phyloP scores from a whole-genome alignment of 2,888 invertebrate genomes.

The Nematopogon swammerdamellus region DNA sequence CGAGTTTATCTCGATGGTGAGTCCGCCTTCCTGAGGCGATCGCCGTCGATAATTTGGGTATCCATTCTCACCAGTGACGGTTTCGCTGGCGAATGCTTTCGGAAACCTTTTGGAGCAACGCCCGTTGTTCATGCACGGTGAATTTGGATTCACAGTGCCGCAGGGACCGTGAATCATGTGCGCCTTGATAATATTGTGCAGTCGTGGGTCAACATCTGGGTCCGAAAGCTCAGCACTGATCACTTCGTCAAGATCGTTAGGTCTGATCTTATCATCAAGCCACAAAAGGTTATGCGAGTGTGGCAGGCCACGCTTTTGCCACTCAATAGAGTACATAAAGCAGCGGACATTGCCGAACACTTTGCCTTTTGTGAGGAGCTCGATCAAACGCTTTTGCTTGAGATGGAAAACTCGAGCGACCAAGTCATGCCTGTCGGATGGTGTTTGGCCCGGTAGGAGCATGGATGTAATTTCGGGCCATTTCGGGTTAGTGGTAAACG shows the following conservation, averaged over 20 bases:
- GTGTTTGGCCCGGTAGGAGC: constrained; percentile 13
- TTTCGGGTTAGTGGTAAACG: neutral
- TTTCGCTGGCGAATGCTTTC: constrained; percentile 13
- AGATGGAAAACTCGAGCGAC: constrained; percentile 8
- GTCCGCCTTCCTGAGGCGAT: constrained; percentile 7
- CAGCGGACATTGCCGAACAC: constrained; percentile 11
- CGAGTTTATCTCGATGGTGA: constrained; percentile 2
- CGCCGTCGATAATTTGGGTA: constrained; percentile 13
- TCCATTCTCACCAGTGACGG: constrained; percentile 17
- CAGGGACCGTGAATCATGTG: neutral
- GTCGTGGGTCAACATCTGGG: constrained; percentile 9
- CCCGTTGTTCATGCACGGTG: constrained; percentile 19
- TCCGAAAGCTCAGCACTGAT: constrained; percentile 21
- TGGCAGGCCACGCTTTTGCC: constrained; percentile 12
- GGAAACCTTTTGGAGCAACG: constrained; percentile 22
- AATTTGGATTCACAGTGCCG: neutral
- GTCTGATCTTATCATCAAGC: constrained; percentile 7
- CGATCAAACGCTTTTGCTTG: constrained; percentile 10
- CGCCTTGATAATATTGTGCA: neutral
- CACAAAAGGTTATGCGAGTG: constrained; percentile 4
- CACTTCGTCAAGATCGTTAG: constrained; percentile 13
- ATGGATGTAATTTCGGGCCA: constrained; percentile 1
- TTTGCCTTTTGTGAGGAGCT: constrained; percentile 7
- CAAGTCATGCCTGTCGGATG: constrained; percentile 9
- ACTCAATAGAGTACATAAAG: too few species aligned